Evolutionary conservation across 64 coral and sea anemone genomes (phyloP).

Genomic region (Hydrozoanthus tunicans): DNA sequence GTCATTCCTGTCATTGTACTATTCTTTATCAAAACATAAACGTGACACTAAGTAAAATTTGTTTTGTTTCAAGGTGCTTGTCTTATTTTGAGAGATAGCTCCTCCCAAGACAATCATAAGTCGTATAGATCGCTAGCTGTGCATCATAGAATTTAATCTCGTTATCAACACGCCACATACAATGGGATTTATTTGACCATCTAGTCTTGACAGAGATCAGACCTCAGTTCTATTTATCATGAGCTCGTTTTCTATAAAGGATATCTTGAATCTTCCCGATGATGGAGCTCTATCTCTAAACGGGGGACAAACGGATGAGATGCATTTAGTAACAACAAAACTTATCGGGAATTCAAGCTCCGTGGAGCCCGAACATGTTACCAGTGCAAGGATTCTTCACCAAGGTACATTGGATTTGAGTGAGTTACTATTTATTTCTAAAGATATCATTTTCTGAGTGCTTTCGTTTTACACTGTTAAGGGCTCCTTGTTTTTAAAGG

Average conservation of each 20-base stretch:
- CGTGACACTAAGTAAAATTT: slow-evolving; percentile 58
- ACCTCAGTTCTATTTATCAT: slow-evolving; percentile 40
- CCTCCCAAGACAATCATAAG: slow-evolving; percentile 42
- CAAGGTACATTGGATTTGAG: slow-evolving; percentile 38
- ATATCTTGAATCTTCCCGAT: slow-evolving; percentile 51
- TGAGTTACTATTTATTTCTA: slow-evolving; percentile 33
- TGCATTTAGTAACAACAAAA: slow-evolving; percentile 15
- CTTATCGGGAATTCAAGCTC: not conserved
- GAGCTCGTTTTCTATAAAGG: slow-evolving; percentile 55
- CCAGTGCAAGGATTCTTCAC: slow-evolving; percentile 27
- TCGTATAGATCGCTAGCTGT: not conserved
- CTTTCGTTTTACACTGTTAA: slow-evolving; percentile 39
- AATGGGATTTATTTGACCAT: slow-evolving; percentile 44
- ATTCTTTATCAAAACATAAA: slow-evolving; percentile 53
- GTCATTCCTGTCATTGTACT: slow-evolving; percentile 58
- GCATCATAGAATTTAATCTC: slow-evolving; percentile 50
- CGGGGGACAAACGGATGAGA: not conserved
- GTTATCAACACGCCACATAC: slow-evolving; percentile 32
- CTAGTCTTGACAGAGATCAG: slow-evolving; percentile 33
- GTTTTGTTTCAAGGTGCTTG: slow-evolving; percentile 53
- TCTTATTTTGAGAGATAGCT: slow-evolving; percentile 46
- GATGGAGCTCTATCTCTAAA: slow-evolving; percentile 19
- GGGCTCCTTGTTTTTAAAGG: slow-evolving; percentile 28
- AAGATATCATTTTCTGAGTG: slow-evolving; percentile 31
- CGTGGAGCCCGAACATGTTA: not conserved